Evolutionary conservation across 2,888 invertebrate species (phyloP).

Genomic region (Mythimna impura): DNA sequence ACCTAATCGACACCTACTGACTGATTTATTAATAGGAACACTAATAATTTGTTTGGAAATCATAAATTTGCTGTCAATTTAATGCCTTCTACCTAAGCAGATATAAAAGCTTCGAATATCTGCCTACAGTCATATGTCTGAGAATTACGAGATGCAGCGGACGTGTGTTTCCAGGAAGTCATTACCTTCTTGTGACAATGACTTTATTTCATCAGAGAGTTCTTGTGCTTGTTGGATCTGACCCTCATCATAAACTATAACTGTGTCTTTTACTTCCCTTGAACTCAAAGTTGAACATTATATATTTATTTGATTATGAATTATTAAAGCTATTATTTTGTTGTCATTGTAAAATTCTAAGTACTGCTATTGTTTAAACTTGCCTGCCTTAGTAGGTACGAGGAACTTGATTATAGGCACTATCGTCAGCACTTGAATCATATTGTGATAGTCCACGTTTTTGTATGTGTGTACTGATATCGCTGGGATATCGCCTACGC

Average conservation of each 20-base stretch:
- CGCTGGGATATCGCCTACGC: neutral
- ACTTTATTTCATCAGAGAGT: conserved; percentile 68
- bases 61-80: conserved; percentile 37
- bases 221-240: conserved; percentile 58
- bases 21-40: conserved; percentile 52
- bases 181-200: conserved; percentile 71
- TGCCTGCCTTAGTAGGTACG: conserved; percentile 29
- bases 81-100: conserved; percentile 29
- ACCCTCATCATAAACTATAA: conserved; percentile 63
- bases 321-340: conserved; percentile 20
- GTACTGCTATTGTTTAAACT: conserved; percentile 52
- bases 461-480: conserved; percentile 14
- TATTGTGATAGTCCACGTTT: conserved; percentile 33
- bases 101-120: conserved; percentile 46
- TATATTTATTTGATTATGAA: conserved; percentile 42
- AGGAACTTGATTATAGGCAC: conserved; percentile 40
- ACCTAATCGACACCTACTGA: conserved; percentile 84
- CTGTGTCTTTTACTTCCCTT: conserved; percentile 58
- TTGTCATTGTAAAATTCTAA: conserved; percentile 45
- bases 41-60: conserved; percentile 50
- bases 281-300: conserved; percentile 30
- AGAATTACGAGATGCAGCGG: conserved; percentile 61
- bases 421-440: conserved; percentile 43
- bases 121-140: conserved; percentile 44
- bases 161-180: conserved; percentile 71